Percentiles rank a stretch among this genome's conserved stretches.
These are phyloP conservation scores for Notoglanidium macrostoma DNA, from an alignment of 2,797 vertebrate species.

Conservation along the genomic window DNA sequence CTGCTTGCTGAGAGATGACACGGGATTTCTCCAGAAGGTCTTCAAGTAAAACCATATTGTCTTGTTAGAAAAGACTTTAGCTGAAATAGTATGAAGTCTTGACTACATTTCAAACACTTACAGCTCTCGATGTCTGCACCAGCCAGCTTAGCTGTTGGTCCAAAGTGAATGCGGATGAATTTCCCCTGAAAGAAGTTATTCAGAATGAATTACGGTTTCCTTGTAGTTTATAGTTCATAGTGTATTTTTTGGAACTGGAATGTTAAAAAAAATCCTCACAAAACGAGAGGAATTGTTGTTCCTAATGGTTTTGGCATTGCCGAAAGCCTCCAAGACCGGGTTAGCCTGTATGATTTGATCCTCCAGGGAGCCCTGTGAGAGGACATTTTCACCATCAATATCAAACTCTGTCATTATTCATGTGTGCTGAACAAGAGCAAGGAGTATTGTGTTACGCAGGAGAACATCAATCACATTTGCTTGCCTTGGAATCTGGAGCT, in stretches of 20 bases:
- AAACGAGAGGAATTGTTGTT: conserved; percentile 78
- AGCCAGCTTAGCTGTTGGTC: conserved; percentile 73
- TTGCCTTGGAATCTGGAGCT: conserved; percentile 64
- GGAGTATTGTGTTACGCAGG: conserved; percentile 20
- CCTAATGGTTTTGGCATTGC: conserved; percentile 74
- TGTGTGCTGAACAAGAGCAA: conserved; percentile 5
- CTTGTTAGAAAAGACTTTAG: background rate
- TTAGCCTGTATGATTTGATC: conserved; percentile 76
- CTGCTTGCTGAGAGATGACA: conserved; percentile 74
- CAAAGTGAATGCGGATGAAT: conserved; percentile 80
- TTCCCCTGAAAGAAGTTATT: conserved; percentile 69
- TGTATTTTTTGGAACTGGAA: conserved; percentile 16
- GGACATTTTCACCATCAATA: conserved; percentile 15
- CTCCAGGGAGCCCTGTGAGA: conserved; percentile 66
- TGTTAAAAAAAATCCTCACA: conserved; percentile 51
- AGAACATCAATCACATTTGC: conserved; percentile 26
- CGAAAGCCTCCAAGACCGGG: conserved; percentile 71
- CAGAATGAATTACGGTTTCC: background rate
- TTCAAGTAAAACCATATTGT: conserved; percentile 39
- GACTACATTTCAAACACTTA: conserved; percentile 59
- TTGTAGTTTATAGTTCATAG: background rate
- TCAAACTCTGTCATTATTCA: background rate
- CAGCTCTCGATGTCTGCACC: conserved; percentile 75
- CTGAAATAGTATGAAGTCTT: background rate
- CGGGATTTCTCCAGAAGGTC: conserved; percentile 75